phyloP scores from a whole-genome alignment of 2,888 invertebrate species.

The Seira sanloemensis region DNA sequence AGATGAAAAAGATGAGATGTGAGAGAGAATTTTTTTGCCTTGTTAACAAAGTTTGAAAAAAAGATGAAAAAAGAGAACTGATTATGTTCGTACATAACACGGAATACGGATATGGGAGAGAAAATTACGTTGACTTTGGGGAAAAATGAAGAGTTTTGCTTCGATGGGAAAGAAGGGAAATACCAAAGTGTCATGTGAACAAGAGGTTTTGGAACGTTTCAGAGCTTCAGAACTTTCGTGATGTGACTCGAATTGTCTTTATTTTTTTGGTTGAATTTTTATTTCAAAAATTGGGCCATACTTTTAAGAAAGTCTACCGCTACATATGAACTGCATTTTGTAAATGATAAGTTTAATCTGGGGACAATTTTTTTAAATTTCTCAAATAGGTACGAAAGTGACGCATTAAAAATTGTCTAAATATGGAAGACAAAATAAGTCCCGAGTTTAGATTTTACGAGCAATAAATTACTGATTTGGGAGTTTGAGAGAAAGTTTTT shows the following conservation, averaged over 20 bases:
- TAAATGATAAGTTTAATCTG: not conserved
- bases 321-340: not conserved
- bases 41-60: not conserved
- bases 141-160: not conserved
- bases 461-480: no score
- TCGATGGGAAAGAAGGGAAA: not conserved
- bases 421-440: no score
- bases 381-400: no score
- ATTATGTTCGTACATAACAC: not conserved
- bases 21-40: not conserved
- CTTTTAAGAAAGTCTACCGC: not conserved
- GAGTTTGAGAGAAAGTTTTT: no score
- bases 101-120: not conserved
- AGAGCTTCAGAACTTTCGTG: no score
- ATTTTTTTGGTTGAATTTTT: no score
- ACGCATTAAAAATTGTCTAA: no score
- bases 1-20: not conserved
- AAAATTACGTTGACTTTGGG: not conserved
- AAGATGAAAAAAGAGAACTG: not conserved
- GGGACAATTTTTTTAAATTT: not conserved
- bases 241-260: no score
- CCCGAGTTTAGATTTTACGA: no score
- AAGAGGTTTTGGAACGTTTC: not conserved
- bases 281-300: no score
- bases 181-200: not conserved